Evolutionary conservation across 1,140 invertebrate genomes (phyloP), one percentile per base, ranked within the genome.

Genomic region (Galleria mellonella): DNA sequence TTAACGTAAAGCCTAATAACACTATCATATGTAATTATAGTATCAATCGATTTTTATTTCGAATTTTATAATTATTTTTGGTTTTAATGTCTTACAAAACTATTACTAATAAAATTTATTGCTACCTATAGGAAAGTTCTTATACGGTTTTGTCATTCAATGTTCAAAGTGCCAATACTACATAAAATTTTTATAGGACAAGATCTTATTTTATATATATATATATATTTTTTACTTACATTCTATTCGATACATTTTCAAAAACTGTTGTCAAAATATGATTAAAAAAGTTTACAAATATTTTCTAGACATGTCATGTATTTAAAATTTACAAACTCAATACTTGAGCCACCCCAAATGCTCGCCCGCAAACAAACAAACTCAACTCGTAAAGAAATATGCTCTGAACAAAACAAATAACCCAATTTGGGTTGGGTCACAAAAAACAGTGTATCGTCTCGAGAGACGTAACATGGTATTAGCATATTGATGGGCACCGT

Each of bases 351-450:
- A 61, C 55, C 58, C 51, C 43, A 48, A 41, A 48, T 57, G 54
- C 27, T 62, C 53, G 59, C 57, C 69, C 59, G 64, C 75, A 75
- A 61, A 58, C 47, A 70, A 83, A 83, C 72, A 78, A 68, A 73
- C 62, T 66, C 57, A 50, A 63, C 59, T 63, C 62, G 55, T 62
- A 68, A 63, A 71, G 60, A 59, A 65, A 73, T 70, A 71, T 52
- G 64, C 60, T 74, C 56, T 64, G 54, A 81, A 83, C 72, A 72
- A 81, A 79, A 79, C 69, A 84, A 84, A 84, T 81, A 83, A 75
- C 81, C 76, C 68, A 72, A 84, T 79, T 82, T 73, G 63, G 76
- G 69, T 46, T 38, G 49, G 56, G 49, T 35, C 62, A 72, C 69
- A 84, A 83, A 84, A 84, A 77, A 72, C 36, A 49, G 61, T 58